phyloP scores from a whole-genome alignment of 2,113 vertebrate genomes.

The Pseudorasbora parva region DNA sequence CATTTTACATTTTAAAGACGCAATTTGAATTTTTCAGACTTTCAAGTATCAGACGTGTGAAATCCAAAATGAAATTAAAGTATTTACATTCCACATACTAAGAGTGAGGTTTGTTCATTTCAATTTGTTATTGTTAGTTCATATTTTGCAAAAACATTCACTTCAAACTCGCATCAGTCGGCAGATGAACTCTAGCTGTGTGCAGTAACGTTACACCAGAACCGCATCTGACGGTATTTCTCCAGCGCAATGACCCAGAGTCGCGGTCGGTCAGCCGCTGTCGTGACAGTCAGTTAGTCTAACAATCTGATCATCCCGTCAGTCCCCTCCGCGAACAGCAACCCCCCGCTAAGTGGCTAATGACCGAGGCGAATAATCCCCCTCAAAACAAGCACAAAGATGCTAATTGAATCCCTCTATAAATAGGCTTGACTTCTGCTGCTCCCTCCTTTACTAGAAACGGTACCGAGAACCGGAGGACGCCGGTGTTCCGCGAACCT shows the following conservation, averaged over 20 bases:
- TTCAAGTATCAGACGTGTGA: too few species aligned
- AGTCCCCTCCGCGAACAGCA: constrained; percentile 71
- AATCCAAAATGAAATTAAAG: too few species aligned
- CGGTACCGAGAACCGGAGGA: constrained; percentile 37
- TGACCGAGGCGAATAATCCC: constrained; percentile 75
- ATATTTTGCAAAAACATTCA: too few species aligned
- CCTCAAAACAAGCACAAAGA: constrained; percentile 79
- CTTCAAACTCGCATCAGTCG: too few species aligned
- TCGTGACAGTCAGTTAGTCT: constrained; percentile 70
- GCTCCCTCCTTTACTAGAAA: constrained; percentile 68
- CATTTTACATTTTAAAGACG: too few species aligned
- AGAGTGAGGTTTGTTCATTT: too few species aligned
- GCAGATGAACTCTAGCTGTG: too few species aligned
- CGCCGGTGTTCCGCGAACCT: constrained; percentile 11
- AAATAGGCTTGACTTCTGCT: constrained; percentile 75
- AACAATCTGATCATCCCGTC: constrained; percentile 76
- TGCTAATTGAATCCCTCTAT: constrained; percentile 79
- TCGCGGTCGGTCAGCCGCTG: constrained; percentile 68
- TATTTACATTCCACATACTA: too few species aligned
- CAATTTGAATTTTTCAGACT: too few species aligned
- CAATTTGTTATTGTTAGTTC: too few species aligned
- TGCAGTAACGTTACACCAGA: too few species aligned
- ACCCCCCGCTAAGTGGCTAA: constrained; percentile 76
- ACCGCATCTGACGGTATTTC: constrained; percentile 19
- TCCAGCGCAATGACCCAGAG: constrained; percentile 60